Percentiles rank a stretch among this genome's conserved stretches.
Conservation (phyloP, 2,888 invertebrate species). For the Keiferia lycopersicella region DNA sequence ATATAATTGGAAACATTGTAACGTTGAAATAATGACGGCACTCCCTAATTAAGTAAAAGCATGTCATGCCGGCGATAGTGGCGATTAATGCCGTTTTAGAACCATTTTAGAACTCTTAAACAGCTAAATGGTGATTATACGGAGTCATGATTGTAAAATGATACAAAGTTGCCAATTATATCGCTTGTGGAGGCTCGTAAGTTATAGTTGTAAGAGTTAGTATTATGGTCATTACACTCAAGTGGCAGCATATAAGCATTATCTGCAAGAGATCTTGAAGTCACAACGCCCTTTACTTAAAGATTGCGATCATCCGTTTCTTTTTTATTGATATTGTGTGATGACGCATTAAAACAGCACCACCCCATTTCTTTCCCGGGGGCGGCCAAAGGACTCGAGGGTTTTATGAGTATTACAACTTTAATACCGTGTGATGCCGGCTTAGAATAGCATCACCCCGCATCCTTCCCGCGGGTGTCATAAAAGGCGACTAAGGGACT, state of each 20-base stretch:
- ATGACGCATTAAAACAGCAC: too few relatives aligned
- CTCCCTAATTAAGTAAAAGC: conserved; percentile 30
- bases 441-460: too few relatives aligned
- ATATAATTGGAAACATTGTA: conserved; percentile 23
- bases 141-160: conserved; percentile 25
- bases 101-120: conserved; percentile 17
- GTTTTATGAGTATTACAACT: too few relatives aligned
- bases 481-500: too few relatives aligned
- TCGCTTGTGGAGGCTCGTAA: neutral
- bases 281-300: too few relatives aligned
- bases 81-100: conserved; percentile 16
- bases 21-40: conserved; percentile 19
- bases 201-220: neutral
- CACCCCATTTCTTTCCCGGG: too few relatives aligned
- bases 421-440: too few relatives aligned
- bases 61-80: conserved; percentile 11
- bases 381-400: too few relatives aligned
- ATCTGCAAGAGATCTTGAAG: neutral
- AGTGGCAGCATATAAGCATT: neutral
- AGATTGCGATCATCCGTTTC: too few relatives aligned
- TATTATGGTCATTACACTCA: neutral
- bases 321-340: too few relatives aligned
- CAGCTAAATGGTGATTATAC: conserved; percentile 20
- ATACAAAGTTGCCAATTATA: conserved; percentile 25
- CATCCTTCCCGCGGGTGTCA: too few relatives aligned